Evolutionary conservation across 2,113 vertebrate genomes (phyloP).

Genomic region (Sapajus apella): DNA sequence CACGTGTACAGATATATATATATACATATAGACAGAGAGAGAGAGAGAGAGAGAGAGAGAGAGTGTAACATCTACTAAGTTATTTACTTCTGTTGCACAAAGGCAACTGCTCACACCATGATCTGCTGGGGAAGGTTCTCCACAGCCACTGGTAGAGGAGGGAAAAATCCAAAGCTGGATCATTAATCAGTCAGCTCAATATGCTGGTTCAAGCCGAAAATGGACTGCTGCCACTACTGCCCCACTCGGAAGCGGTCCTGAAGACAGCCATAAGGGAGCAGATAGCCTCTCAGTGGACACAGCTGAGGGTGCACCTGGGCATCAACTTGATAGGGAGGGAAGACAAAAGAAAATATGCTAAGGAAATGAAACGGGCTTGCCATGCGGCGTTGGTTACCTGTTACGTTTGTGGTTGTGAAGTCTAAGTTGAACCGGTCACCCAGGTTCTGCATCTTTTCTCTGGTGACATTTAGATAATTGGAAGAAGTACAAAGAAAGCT

Average conservation of each 20-base stretch:
- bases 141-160: background rate
- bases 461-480: too few species aligned
- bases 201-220: background rate
- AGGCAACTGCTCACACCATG: background rate
- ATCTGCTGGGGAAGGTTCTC: background rate
- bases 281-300: background rate
- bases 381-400: rapidly evolving
- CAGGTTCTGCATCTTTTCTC: background rate
- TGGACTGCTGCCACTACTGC: rapidly evolving
- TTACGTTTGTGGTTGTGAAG: background rate
- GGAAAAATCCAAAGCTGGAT: rapidly evolving
- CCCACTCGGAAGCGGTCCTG: background rate
- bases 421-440: background rate
- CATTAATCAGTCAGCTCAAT: background rate
- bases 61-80: too few species aligned
- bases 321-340: rapidly evolving
- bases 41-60: too few species aligned
- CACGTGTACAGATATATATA: too few species aligned
- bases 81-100: background rate
- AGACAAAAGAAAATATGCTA: background rate
- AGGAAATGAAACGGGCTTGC: background rate
- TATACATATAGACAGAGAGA: too few species aligned
- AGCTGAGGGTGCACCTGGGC: background rate
- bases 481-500: background rate
- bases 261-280: too few species aligned